Percentiles rank a stretch among this genome's conserved stretches.
Evolutionary conservation across 2,888 invertebrate species (phyloP).

Genomic region (Acrobasis consociella): DNA sequence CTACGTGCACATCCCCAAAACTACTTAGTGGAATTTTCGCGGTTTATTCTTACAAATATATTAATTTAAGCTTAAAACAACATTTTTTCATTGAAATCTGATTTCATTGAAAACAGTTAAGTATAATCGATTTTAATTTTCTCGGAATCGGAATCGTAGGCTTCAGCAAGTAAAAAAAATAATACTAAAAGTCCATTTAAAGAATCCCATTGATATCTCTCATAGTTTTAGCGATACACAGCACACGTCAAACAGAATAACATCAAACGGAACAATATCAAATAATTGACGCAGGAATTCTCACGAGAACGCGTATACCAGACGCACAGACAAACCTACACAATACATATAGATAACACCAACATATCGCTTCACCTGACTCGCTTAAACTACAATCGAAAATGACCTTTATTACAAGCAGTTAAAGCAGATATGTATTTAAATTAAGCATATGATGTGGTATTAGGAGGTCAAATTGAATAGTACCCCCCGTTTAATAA

Average conservation of each 20-base stretch:
- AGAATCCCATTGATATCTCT: too few relatives aligned
- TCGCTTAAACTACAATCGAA: conserved; percentile 2
- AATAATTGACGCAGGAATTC: conserved; percentile 32
- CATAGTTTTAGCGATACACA: conserved; percentile 4
- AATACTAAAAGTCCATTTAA: too few relatives aligned
- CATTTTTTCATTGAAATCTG: too few relatives aligned
- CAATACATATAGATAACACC: conserved; percentile 18
- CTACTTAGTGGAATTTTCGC: too few relatives aligned
- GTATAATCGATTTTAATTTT: too few relatives aligned
- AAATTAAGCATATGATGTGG: conserved; percentile 9
- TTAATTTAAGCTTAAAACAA: too few relatives aligned
- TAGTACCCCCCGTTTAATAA: conserved; percentile 36
- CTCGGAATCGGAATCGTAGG: too few relatives aligned
- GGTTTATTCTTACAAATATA: too few relatives aligned
- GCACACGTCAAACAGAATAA: conserved; percentile 25
- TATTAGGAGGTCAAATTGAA: conserved; percentile 31
- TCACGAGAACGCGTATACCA: conserved; percentile 31
- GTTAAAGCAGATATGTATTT: conserved; percentile 15
- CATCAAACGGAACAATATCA: conserved; percentile 34
- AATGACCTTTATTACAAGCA: background rate
- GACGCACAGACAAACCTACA: conserved; percentile 28
- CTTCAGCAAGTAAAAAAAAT: too few relatives aligned
- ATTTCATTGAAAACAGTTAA: too few relatives aligned
- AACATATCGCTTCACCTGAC: background rate
- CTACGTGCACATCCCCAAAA: too few relatives aligned